Base-by-base conservation (phyloP, 1,140 invertebrate species). In the Adoxophyes honmai region DNA sequence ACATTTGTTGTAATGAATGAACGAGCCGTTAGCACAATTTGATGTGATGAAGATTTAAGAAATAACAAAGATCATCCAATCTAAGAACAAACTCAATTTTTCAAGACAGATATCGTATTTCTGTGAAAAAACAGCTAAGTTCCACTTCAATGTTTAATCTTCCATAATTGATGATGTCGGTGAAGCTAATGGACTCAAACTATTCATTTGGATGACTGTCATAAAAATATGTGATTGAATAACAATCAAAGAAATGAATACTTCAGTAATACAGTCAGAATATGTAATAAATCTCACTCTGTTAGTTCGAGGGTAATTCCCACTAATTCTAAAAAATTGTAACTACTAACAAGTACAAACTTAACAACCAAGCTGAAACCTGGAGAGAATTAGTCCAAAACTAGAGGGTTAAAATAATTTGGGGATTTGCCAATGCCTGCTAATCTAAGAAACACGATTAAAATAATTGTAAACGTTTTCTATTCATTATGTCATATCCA, bases 261-360 rank as follows among this genome's bases (percentile, higher is more conserved):
- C 16, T 48, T 48, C 11, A 48, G 42, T 13, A 11, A 11, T n/a
- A 48, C 42, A 48, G 42, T 48, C n/a, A 21, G 21, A 21, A 48
- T 28, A 3, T 28, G 21, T 48, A 33, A n/a, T 48, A 48, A 48
- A 48, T 48, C 42, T 48, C 18, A 48, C 10, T 48, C 42, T 33
- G 18, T 48, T 21, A 48, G 42, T 48, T 48, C 42, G 42, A 48
- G 42, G 21, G 16, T 48, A 48, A 48, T 48, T 48, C 42, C 28
- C 42, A 48, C 16, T 48, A 6, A 28, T 28, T 6, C 21, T 6
- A 48, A 14, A 28, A 18, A 16, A 28, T 6, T 28, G 21, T 28
- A 28, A n/a, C n/a, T n/a, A n/a, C n/a, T n/a, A n/a, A n/a, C n/a
- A n/a, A n/a, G n/a, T n/a, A n/a, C n/a, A n/a, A n/a, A n/a, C n/a